phyloP scores from a whole-genome alignment of 2,888 invertebrate species.

The Congeria kusceri region DNA sequence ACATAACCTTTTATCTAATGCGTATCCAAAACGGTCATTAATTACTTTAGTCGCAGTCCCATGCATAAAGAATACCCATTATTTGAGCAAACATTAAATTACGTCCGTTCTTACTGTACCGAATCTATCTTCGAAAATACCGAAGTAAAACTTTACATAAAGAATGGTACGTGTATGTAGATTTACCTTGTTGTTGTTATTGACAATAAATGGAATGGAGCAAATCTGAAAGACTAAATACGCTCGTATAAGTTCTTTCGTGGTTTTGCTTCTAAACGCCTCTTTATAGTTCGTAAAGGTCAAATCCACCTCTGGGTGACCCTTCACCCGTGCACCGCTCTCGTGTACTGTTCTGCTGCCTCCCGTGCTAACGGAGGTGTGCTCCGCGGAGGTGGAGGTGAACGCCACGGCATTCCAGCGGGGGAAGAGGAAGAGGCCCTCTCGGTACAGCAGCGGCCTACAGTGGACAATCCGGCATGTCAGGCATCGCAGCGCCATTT shows the following conservation, averaged over 20 bases:
- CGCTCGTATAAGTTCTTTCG: slow-evolving; percentile 95
- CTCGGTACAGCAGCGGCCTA: background rate
- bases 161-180: too few relatives aligned
- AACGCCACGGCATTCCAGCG: background rate
- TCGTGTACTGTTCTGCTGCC: background rate
- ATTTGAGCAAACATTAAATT: too few relatives aligned
- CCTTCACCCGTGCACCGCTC: slow-evolving; percentile 25
- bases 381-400: background rate
- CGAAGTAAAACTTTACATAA: too few relatives aligned
- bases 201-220: slow-evolving; percentile 94
- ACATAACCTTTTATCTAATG: too few relatives aligned
- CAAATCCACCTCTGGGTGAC: slow-evolving; percentile 77
- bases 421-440: background rate
- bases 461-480: background rate
- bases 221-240: slow-evolving; percentile 97
- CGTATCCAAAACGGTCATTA: too few relatives aligned
- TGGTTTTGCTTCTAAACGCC: slow-evolving; percentile 98
- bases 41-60: too few relatives aligned
- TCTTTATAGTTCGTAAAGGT: slow-evolving; percentile 94
- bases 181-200: slow-evolving; percentile 95
- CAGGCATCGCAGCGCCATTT: slow-evolving; percentile 11
- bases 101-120: too few relatives aligned
- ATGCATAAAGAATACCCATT: too few relatives aligned
- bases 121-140: too few relatives aligned
- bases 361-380: background rate